phyloP scores from a whole-genome alignment of 2,113 vertebrate species.

The Indri indri region DNA sequence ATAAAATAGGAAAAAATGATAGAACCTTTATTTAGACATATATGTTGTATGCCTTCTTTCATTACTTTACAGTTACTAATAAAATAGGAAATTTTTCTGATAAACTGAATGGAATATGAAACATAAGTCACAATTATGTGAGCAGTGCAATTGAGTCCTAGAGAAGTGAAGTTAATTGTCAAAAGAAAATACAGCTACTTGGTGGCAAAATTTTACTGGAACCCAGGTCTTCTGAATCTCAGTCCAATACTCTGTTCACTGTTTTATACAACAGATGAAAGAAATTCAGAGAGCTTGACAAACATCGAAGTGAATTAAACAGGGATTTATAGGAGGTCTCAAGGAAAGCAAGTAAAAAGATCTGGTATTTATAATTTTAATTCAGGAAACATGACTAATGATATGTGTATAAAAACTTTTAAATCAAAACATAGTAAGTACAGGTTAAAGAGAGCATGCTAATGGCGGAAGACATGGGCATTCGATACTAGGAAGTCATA shows the following conservation, averaged over 20 bases:
- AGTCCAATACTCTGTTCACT: neutral
- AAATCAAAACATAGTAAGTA: constrained; percentile 46
- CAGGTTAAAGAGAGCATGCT: constrained; percentile 10
- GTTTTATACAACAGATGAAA: constrained; percentile 52
- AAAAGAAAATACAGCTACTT: neutral
- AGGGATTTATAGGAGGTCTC: constrained; percentile 10
- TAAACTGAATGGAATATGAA: neutral
- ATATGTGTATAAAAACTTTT: neutral
- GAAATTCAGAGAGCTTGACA: constrained; percentile 28
- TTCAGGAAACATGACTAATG: constrained; percentile 56
- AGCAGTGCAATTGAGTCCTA: neutral
- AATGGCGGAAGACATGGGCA: neutral
- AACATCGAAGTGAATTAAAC: constrained; percentile 57
- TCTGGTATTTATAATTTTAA: constrained; percentile 59
- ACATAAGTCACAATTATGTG: neutral
- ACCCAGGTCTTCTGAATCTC: neutral
- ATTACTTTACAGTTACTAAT: neutral
- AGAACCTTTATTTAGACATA: neutral
- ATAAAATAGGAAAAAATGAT: neutral
- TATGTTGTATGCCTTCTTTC: neutral
- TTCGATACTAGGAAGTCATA: constrained; percentile 14
- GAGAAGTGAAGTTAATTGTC: neutral
- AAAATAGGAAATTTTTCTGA: neutral
- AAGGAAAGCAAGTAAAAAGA: constrained; percentile 22
- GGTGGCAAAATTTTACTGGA: neutral